Base-by-base conservation (phyloP, 2,888 invertebrate genomes). In the Scrobipalpa atriplicella region DNA sequence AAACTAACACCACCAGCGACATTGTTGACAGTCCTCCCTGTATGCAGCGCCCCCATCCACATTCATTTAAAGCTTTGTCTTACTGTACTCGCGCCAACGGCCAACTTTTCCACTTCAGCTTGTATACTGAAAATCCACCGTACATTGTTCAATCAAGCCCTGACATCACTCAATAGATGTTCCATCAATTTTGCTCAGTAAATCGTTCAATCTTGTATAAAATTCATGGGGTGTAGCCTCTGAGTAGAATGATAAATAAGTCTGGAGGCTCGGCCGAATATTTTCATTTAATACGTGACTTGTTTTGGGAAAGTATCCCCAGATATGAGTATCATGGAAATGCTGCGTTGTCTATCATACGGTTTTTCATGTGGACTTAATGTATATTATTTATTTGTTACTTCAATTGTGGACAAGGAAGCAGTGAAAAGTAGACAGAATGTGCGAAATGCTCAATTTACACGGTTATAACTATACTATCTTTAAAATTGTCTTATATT, bases 241-340 rank as follows among this genome's bases (percentile, higher is more conserved):
- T 85, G 90, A 87, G 86, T 82, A 84, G 92, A 89, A 92, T 92
- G 92, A 92, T 92, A 92, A 92, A 92, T 92, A 92, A 91, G 91
- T 85, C 80, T 78, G 88, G 88, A 86, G 91, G 88, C 87, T 89
- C 83, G 87, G 83, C 89, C 91, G 89, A 92, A 92, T 92, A 92
- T 92, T 92, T 92, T 90, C 92, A 92, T 92, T 91, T 92, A 90
- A 87, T 91, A 92, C 92, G 92, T 92, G 92, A 91, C 92, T 85
- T 90, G 92, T 88, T 92, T 92, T 82, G 85, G 80, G 86, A 90
- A 87, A 85, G 88, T 84, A 85, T 80, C 82, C 79, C 80, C 78
- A 81, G 85, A 92, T 90, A 88, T 90, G 88, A 86, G 88, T 86
- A 87, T 86, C 84, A 84, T 83, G 84, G 82, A 85, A 84, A 85